phyloP scores from a whole-genome alignment of 53 echinoderm and acorn worm genomes.

The Antedon mediterranea region DNA sequence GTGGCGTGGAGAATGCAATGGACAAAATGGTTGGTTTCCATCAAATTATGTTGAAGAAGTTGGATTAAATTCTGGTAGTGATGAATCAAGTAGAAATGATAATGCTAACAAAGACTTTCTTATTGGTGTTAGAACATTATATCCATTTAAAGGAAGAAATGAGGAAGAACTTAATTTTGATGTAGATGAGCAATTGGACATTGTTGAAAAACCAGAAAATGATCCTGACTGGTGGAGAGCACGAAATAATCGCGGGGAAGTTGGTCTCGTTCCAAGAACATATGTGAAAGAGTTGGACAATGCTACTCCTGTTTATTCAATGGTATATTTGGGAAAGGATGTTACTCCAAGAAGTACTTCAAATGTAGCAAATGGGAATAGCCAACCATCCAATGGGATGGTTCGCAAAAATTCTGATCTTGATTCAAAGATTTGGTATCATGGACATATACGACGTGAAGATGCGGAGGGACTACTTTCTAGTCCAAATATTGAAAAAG shows the following conservation, averaged over 20 bases:
- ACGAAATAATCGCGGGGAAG: conserved; percentile 50
- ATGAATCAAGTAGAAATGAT: conserved; percentile 24
- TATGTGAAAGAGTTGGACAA: conserved; percentile 64
- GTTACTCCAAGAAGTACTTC: conserved; percentile 13
- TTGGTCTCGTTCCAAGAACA: conserved; percentile 83
- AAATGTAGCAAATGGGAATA: conserved; percentile 1
- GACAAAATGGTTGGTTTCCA: conserved; percentile 79
- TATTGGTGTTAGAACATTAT: conserved; percentile 59
- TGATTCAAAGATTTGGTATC: conserved; percentile 59
- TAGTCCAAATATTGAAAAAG: conserved; percentile 33
- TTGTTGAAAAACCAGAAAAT: conserved; percentile 73
- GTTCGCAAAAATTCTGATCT: conserved; percentile 11
- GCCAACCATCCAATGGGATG: neutral
- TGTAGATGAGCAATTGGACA: conserved; percentile 62
- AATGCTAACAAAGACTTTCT: conserved; percentile 62
- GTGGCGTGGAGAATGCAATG: conserved; percentile 91
- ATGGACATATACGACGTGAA: conserved; percentile 57
- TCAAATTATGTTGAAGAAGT: conserved; percentile 92
- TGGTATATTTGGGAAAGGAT: conserved; percentile 3
- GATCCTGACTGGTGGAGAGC: conserved; percentile 97
- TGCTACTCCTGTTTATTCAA: conserved; percentile 42
- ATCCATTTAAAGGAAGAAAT: conserved; percentile 73
- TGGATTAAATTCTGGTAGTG: conserved; percentile 54
- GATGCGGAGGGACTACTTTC: conserved; percentile 61
- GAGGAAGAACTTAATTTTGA: conserved; percentile 95